A percentile compares a stretch with the other conserved stretches of the same genome.
Conservation (phyloP, 2,113 vertebrate genomes). For the Phyllostomus discolor region DNA sequence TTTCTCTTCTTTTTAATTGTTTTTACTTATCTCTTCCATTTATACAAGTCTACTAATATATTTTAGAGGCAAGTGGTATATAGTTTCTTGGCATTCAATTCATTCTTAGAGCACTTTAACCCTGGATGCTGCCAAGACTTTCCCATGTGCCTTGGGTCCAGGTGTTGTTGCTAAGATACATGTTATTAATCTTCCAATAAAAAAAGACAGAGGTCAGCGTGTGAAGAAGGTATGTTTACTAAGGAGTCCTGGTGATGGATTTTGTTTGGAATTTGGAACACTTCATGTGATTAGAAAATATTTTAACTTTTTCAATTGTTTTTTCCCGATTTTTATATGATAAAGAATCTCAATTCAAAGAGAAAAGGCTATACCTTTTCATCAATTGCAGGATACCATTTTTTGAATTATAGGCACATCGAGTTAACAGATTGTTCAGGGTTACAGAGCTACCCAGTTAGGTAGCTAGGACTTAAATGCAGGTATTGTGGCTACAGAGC, state of each 20-base stretch:
- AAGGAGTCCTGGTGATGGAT: slow-evolving; percentile 51
- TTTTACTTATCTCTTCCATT: background rate
- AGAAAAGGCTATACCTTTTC: background rate
- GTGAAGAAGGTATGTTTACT: slow-evolving; percentile 71
- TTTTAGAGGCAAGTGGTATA: slow-evolving; percentile 69
- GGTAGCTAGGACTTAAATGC: background rate
- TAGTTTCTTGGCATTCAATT: slow-evolving; percentile 72
- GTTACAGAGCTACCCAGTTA: background rate
- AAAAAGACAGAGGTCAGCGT: slow-evolving; percentile 76
- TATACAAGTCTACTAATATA: slow-evolving; percentile 68
- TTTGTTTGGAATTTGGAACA: slow-evolving; percentile 66
- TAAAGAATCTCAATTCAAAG: background rate
- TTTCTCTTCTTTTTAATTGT: background rate
- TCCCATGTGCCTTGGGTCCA: slow-evolving; percentile 70
- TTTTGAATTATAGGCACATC: background rate
- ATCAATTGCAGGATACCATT: background rate
- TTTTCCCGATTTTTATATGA: background rate
- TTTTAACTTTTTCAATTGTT: slow-evolving; percentile 5
- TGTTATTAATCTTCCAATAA: slow-evolving; percentile 77
- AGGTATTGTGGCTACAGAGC: background rate
- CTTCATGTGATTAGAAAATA: background rate
- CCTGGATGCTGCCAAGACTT: slow-evolving; percentile 77
- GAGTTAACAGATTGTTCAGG: background rate
- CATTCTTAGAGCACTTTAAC: slow-evolving; percentile 70
- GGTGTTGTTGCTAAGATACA: slow-evolving; percentile 82